Conservation (phyloP, 2,113 vertebrate genomes). For the Megaceryle torquata region DNA sequence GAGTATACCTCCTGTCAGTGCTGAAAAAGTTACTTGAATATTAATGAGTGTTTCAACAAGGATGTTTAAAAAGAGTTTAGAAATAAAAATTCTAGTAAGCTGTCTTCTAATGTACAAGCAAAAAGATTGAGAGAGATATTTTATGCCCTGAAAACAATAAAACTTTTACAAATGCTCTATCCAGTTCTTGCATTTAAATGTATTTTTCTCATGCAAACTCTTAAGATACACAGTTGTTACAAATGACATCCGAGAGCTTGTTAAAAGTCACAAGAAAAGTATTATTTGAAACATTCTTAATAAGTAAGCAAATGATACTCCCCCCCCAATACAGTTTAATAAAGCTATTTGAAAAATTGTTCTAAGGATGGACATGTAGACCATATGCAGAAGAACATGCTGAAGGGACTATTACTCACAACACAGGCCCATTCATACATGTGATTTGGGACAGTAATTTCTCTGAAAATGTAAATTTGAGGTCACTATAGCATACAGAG, state of each 20-base stretch:
- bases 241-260: neutral
- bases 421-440: neutral
- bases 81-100: neutral
- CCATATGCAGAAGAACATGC: neutral
- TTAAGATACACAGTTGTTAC: neutral
- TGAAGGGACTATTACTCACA: neutral
- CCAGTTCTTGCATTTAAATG: neutral
- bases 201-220: neutral
- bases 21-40: neutral
- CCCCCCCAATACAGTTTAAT: neutral
- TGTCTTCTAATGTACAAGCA: neutral
- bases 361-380: neutral
- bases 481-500: neutral
- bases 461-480: neutral
- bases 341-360: neutral
- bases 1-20: neutral
- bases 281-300: neutral
- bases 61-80: neutral
- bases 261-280: neutral
- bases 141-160: neutral
- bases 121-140: neutral
- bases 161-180: neutral
- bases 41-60: neutral
- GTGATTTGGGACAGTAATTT: neutral
- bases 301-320: neutral